These are phyloP conservation scores for Pelagia noctiluca DNA, from an alignment of 30 jellyfish, hydroid and myxozoan species.

Conservation along the genomic window DNA sequence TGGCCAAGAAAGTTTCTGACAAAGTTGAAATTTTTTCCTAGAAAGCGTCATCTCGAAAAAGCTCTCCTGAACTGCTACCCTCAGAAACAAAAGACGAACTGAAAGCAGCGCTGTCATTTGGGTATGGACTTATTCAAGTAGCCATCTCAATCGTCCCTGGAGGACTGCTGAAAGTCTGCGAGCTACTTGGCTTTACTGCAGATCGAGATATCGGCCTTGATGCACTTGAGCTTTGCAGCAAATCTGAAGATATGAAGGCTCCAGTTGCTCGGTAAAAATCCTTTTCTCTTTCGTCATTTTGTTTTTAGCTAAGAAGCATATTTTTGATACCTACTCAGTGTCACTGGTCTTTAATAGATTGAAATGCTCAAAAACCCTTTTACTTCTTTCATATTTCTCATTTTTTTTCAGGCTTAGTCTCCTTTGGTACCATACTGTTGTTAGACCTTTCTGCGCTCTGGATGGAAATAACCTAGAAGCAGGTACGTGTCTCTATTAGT, in stretches of 20 bases:
- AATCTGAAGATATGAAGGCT: conserved; percentile 94
- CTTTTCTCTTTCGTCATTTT: too few species aligned
- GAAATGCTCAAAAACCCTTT: too few species aligned
- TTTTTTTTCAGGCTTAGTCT: conserved; percentile 74
- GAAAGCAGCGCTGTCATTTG: conserved; percentile 85
- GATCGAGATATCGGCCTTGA: conserved; percentile 86
- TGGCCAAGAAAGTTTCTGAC: not conserved
- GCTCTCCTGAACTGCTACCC: conserved; percentile 72
- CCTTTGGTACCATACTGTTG: conserved; percentile 98
- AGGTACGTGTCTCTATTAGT: conserved; percentile 75
- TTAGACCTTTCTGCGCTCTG: conserved; percentile 98
- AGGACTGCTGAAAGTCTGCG: conserved; percentile 95
- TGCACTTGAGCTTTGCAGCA: conserved; percentile 80
- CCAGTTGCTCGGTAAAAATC: conserved; percentile 95
- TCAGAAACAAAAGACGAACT: conserved; percentile 63
- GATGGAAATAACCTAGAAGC: conserved; percentile 91
- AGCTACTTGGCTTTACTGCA: conserved; percentile 92
- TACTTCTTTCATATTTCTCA: not conserved
- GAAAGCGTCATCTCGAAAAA: conserved; percentile 61
- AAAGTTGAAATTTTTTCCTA: conserved; percentile 15
- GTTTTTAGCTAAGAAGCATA: too few species aligned
- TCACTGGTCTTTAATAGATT: too few species aligned
- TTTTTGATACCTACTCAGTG: not conserved
- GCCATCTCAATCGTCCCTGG: conserved; percentile 96
- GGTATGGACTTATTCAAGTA: conserved; percentile 97